phyloP scores from a whole-genome alignment of 2,113 vertebrate genomes.

The Bungarus multicinctus region DNA sequence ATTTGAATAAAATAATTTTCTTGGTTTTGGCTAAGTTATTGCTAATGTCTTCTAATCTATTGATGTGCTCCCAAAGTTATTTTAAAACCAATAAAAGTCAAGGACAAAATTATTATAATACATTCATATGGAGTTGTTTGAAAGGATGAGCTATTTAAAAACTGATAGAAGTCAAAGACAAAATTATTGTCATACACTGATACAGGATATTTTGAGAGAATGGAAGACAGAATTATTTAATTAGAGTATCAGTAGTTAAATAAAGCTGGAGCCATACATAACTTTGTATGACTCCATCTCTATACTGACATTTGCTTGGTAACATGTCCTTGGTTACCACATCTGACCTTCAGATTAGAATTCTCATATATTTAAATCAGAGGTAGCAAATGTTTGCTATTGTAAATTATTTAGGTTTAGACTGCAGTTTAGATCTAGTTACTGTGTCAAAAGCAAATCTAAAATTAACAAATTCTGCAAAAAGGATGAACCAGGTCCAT shows the following conservation, averaged over 20 bases:
- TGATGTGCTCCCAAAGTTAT: not conserved
- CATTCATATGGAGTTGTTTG: not conserved
- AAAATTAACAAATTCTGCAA: not conserved
- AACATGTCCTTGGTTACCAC: not conserved
- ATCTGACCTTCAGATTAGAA: not conserved
- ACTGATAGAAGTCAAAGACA: not conserved
- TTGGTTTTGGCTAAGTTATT: not conserved
- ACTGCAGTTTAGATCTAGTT: not conserved
- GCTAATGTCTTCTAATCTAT: not conserved
- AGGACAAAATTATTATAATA: not conserved
- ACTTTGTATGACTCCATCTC: not conserved
- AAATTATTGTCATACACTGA: not conserved
- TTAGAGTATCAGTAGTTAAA: not conserved
- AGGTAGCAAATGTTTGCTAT: not conserved
- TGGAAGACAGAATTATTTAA: not conserved
- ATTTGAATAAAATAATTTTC: not conserved
- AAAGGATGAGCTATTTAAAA: not conserved
- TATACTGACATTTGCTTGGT: not conserved
- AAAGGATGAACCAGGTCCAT: not conserved
- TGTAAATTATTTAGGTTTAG: not conserved
- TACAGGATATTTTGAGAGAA: not conserved
- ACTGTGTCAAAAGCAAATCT: not conserved
- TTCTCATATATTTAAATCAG: not conserved
- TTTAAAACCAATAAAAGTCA: not conserved
- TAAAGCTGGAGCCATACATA: not conserved